phyloP scores from a whole-genome alignment of 2,113 vertebrate genomes.

The Turnix velox region DNA sequence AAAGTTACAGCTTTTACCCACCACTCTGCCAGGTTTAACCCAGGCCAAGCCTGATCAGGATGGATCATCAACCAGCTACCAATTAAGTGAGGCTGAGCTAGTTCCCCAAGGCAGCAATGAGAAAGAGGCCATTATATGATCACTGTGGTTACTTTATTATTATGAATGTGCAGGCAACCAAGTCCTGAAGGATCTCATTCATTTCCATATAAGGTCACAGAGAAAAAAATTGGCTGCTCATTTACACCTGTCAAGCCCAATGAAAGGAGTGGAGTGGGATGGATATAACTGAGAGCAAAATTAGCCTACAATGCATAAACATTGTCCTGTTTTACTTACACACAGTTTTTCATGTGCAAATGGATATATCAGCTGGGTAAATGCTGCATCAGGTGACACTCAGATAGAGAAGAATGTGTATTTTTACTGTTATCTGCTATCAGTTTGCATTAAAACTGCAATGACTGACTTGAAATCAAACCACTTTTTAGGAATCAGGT shows the following conservation, averaged over 20 bases:
- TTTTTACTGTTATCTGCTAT: not conserved
- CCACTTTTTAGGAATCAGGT: not conserved
- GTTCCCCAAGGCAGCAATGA: not conserved
- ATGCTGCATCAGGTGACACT: not conserved
- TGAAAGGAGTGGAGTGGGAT: not conserved
- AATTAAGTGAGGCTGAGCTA: not conserved
- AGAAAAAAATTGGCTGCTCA: not conserved
- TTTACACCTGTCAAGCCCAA: constrained; percentile 11
- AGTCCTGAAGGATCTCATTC: not conserved
- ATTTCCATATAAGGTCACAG: not conserved
- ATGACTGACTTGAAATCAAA: constrained; percentile 17
- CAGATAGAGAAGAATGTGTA: not conserved
- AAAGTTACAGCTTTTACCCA: not conserved
- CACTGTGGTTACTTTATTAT: not conserved
- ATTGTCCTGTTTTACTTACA: not conserved
- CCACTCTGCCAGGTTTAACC: not conserved
- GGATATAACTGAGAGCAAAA: constrained; percentile 1
- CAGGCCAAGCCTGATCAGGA: not conserved
- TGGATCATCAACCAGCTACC: not conserved
- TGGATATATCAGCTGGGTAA: not conserved
- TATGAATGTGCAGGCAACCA: not conserved
- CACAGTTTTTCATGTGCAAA: not conserved
- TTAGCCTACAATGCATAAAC: not conserved
- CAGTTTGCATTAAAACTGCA: not conserved
- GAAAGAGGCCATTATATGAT: not conserved